A percentile compares a stretch with the other conserved stretches of the same genome.
These are phyloP conservation scores for Dicrurus megarhynchus DNA, from an alignment of 2,113 vertebrate genomes.

Conservation along the genomic window DNA sequence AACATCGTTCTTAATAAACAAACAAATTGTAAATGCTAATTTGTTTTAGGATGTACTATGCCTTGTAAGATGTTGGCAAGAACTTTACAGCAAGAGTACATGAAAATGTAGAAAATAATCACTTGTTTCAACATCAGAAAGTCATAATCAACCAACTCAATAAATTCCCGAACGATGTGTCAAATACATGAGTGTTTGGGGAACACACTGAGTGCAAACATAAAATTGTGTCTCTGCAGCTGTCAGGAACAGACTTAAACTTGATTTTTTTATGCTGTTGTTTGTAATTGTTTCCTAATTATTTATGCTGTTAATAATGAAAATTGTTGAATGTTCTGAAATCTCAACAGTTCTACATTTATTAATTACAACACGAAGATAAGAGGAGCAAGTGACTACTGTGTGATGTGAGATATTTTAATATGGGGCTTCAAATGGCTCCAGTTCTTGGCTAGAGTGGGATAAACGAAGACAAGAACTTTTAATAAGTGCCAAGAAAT, in stretches of 20 bases:
- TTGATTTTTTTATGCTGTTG: not conserved
- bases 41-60: not conserved
- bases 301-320: not conserved
- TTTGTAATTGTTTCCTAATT: slow-evolving; percentile 1
- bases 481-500: not conserved
- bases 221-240: not conserved
- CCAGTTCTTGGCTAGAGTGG: not conserved
- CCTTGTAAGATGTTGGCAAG: not conserved
- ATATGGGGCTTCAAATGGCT: not conserved
- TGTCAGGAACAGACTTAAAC: not conserved
- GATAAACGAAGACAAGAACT: not conserved
- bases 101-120: not conserved
- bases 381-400: not conserved
- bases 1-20: not conserved
- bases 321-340: not conserved
- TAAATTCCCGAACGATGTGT: not conserved
- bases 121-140: not conserved
- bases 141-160: not conserved
- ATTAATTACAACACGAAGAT: not conserved
- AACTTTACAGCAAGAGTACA: not conserved
- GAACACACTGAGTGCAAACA: not conserved
- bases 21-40: not conserved
- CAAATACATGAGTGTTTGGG: not conserved
- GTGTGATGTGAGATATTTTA: not conserved
- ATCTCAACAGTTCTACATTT: not conserved